phyloP scores from a whole-genome alignment of 2,888 invertebrate species.

The Eilema depressum region DNA sequence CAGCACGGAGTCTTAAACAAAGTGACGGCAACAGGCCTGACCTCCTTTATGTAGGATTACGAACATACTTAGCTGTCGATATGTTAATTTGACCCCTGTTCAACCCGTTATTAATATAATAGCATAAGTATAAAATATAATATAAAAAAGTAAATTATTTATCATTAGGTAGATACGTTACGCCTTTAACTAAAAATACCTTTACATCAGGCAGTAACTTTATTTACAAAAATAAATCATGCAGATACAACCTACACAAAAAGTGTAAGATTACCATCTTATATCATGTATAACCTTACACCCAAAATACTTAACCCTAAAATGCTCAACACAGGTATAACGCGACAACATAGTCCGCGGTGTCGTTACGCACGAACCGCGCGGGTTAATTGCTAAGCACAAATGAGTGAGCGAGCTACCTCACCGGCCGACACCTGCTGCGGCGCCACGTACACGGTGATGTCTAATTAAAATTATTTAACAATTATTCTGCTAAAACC shows the following conservation, averaged over 20 bases:
- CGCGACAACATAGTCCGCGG: slow-evolving; percentile 48
- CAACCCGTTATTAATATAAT: too few relatives aligned
- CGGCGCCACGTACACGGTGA: slow-evolving; percentile 48
- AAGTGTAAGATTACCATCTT: neutral
- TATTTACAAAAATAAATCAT: neutral
- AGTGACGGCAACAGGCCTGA: too few relatives aligned
- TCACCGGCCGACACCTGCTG: slow-evolving; percentile 72
- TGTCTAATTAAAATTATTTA: neutral
- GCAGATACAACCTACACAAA: neutral
- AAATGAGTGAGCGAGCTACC: slow-evolving; percentile 75
- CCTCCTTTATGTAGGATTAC: too few relatives aligned
- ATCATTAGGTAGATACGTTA: too few relatives aligned
- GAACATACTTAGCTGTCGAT: too few relatives aligned
- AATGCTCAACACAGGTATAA: slow-evolving; percentile 17
- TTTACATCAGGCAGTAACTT: neutral
- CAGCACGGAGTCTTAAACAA: too few relatives aligned
- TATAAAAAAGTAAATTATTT: too few relatives aligned
- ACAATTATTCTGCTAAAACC: neutral
- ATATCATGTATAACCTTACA: slow-evolving; percentile 1
- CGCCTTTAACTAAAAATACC: too few relatives aligned
- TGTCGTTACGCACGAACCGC: slow-evolving; percentile 67
- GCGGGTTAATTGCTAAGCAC: slow-evolving; percentile 81
- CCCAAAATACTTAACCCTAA: slow-evolving; percentile 16
- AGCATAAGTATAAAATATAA: too few relatives aligned
- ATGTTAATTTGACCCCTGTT: too few relatives aligned